Evolutionary conservation across 1,140 invertebrate genomes (phyloP).

Genomic region (Eciton burchellii): DNA sequence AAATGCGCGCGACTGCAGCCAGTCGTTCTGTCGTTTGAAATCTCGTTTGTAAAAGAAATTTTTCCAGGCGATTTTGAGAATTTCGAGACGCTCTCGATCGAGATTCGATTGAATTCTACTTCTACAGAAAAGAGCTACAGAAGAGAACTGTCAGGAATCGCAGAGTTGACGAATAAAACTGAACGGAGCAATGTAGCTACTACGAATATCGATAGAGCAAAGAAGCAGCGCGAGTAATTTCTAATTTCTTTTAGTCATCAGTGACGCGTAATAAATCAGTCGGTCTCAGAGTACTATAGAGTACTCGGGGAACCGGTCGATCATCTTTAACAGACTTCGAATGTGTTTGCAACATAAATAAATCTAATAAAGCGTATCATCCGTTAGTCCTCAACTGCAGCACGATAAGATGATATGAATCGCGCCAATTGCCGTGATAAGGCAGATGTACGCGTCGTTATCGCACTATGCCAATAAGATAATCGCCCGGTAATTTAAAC

Average conservation of each 20-base stretch:
- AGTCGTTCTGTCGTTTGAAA: neutral
- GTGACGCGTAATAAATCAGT: constrained; percentile 7
- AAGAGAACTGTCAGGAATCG: no score
- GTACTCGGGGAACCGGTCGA: constrained; percentile 7
- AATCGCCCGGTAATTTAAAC: constrained; percentile 14
- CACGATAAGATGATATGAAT: constrained; percentile 53
- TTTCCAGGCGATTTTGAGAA: neutral
- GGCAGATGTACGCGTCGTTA: neutral
- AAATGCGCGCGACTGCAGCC: neutral
- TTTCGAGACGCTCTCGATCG: neutral
- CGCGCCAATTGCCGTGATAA: constrained; percentile 31
- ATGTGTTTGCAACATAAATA: constrained; percentile 34
- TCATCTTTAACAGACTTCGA: neutral
- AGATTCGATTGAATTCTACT: neutral
- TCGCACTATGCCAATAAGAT: constrained; percentile 18
- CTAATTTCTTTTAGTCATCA: neutral
- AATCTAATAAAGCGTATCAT: constrained; percentile 37
- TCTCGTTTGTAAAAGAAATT: neutral
- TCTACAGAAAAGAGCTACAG: no score
- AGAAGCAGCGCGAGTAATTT: neutral
- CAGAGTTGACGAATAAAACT: neutral
- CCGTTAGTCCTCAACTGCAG: constrained; percentile 16
- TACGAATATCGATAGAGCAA: neutral
- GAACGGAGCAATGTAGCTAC: neutral
- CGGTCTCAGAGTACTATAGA: neutral